Base-by-base conservation (phyloP, 2,113 vertebrate species). In the Synchiropus splendidus region DNA sequence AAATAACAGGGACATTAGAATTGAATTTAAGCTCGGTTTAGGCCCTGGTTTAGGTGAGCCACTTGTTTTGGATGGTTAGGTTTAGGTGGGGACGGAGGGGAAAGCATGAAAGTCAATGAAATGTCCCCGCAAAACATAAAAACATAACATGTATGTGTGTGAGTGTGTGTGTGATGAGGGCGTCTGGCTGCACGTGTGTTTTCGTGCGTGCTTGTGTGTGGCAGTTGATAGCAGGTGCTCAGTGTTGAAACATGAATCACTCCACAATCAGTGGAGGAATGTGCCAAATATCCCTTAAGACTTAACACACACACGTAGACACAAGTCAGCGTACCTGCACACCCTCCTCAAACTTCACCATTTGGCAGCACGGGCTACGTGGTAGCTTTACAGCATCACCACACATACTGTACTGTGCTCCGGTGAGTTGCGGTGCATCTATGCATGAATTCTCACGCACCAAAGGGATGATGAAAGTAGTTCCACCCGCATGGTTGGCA, bases 161-260 rank as follows among this genome's bases (percentile, higher is more conserved):
- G 1, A 1, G 21, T 32, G 16, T 40, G 21, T 27, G 21, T 27
- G 21, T 27, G 8, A 8, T 27, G 16, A 17, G 53, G 30, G 18
- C 36, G 37, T 54, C 39, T 59, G 48, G 49, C 21, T 6, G 16
- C 12, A 18, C 31, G 11, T 37, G 35, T 15, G 58, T 45, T 15
- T 42, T 39, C 31, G 11, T 37, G 35, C 12, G 58, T 45, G 18
- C 45, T 39, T 18, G 31, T 17, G 41, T 45, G 48, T 65, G 59
- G 53, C 52, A 48, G 72, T 77, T 77, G 39, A 56, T 41, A 78
- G 62, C 70, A 76, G 74, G 66, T 75, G 66, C 70, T 16, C 5
- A 55, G 63, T 76, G 68, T 61, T 75, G 70, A 76, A 76, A 78
- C 48, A 46, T 54, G 58, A 77, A 78, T 72, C 66, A 39, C 33